Conservation (phyloP, 1,140 invertebrate species). For the Drosophila arawakana region DNA sequence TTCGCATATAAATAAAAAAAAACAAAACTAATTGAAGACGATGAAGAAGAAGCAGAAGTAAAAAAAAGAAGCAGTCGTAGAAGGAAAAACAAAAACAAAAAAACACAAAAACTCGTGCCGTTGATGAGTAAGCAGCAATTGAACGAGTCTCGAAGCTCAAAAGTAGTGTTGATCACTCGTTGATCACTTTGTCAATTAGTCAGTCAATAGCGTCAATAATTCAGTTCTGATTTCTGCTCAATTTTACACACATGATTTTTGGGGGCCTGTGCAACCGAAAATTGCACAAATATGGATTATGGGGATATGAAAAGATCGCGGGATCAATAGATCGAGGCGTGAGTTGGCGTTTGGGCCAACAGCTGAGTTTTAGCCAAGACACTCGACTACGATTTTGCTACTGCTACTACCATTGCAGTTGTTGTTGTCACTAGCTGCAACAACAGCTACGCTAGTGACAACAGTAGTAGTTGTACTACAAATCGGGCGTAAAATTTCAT, state of each 20-base stretch:
- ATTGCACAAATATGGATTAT: slow-evolving; percentile 61
- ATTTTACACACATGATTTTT: slow-evolving; percentile 33
- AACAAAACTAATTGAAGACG: slow-evolving; percentile 8
- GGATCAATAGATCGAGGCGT: slow-evolving; percentile 38
- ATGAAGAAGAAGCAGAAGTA: not conserved
- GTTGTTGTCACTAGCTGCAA: slow-evolving; percentile 18
- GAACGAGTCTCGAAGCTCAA: slow-evolving; percentile 32
- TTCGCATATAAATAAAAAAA: slow-evolving; percentile 62
- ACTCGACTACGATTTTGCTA: not conserved
- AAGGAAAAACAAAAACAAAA: slow-evolving; percentile 5
- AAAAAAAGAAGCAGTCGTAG: slow-evolving; percentile 1
- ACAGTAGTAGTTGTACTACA: slow-evolving; percentile 83
- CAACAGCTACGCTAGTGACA: slow-evolving; percentile 42
- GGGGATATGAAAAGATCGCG: slow-evolving; percentile 25
- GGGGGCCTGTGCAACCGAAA: slow-evolving; percentile 42
- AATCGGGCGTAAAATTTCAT: slow-evolving; percentile 84
- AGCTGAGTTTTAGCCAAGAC: slow-evolving; percentile 51
- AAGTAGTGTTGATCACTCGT: slow-evolving; percentile 24
- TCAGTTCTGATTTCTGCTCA: slow-evolving; percentile 52
- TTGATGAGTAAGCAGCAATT: slow-evolving; percentile 73
- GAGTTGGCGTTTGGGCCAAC: slow-evolving; percentile 22
- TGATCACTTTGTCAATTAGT: not conserved
- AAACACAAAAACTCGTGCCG: slow-evolving; percentile 34
- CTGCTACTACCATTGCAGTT: slow-evolving; percentile 17
- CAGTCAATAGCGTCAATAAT: slow-evolving; percentile 38